These are phyloP conservation scores for Mus minutoides DNA, from an alignment of 2,797 vertebrate genomes.

Conservation along the genomic window DNA sequence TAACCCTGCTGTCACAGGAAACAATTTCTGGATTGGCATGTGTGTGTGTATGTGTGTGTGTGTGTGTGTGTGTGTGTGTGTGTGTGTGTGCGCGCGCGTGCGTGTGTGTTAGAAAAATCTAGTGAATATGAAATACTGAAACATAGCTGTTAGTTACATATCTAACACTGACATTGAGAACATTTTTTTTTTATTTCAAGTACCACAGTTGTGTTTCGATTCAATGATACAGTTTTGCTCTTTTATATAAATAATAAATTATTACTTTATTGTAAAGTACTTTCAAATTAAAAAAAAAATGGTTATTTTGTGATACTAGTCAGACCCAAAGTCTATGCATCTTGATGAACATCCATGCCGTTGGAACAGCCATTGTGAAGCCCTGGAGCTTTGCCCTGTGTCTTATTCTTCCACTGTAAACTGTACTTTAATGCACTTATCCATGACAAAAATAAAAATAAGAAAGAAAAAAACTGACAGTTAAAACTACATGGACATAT, in stretches of 20 bases:
- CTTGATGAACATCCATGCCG: not conserved
- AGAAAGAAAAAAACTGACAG: not conserved
- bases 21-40: not conserved
- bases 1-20: constrained; percentile 40
- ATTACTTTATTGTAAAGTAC: not conserved
- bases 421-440: not conserved
- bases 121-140: not conserved
- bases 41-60: not conserved
- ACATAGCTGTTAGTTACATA: not conserved
- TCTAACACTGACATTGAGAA: not conserved
- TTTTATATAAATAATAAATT: not conserved
- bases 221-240: not conserved
- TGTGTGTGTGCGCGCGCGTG: too few species aligned
- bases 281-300: not conserved
- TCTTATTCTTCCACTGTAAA: not conserved
- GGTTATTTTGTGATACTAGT: not conserved
- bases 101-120: not conserved
- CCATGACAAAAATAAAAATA: not conserved
- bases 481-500: not conserved
- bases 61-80: not conserved
- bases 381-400: not conserved
- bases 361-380: not conserved
- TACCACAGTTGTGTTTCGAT: not conserved
- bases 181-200: not conserved
- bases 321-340: not conserved